A percentile compares a stretch with the other conserved stretches of the same genome.
Evolutionary conservation across 2,888 invertebrate genomes (phyloP).

Genomic region (Amphiduros pacificus): DNA sequence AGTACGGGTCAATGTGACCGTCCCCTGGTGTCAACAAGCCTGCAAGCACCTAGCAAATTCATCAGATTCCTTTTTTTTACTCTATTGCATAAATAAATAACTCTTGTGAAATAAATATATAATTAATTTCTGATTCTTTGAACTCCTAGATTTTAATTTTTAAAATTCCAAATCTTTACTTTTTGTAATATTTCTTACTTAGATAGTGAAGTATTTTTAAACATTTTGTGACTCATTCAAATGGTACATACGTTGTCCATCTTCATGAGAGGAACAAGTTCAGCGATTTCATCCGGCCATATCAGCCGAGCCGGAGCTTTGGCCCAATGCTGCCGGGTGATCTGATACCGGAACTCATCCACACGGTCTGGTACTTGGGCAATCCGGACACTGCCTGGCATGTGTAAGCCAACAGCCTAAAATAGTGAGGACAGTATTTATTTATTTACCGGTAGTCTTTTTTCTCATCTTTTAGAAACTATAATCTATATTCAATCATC

Average conservation of each 20-base stretch:
- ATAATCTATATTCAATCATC: too few relatives aligned
- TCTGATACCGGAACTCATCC: slow-evolving; percentile 59
- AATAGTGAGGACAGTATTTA: not conserved
- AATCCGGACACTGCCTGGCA: slow-evolving; percentile 59
- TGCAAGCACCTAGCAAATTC: slow-evolving; percentile 49
- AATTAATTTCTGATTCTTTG: not conserved
- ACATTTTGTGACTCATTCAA: not conserved
- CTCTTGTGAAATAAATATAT: not conserved
- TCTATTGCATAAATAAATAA: not conserved
- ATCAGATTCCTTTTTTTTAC: not conserved
- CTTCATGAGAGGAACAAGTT: slow-evolving; percentile 57
- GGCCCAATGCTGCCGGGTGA: slow-evolving; percentile 57
- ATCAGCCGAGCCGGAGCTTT: slow-evolving; percentile 49
- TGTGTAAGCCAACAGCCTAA: slow-evolving; percentile 57
- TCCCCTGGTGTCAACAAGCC: slow-evolving; percentile 60
- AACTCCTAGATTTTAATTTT: too few relatives aligned
- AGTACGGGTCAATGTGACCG: slow-evolving; percentile 61
- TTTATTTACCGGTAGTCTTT: too few relatives aligned
- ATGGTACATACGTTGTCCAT: slow-evolving; percentile 44
- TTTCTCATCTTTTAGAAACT: too few relatives aligned
- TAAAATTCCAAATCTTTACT: too few relatives aligned
- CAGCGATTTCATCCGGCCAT: slow-evolving; percentile 51
- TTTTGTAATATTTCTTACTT: not conserved
- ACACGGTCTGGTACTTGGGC: slow-evolving; percentile 55
- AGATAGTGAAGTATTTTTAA: not conserved